Percentiles rank a stretch among this genome's conserved stretches.
phyloP scores from a whole-genome alignment of 2,113 vertebrate species.

The Calidris pugnax region DNA sequence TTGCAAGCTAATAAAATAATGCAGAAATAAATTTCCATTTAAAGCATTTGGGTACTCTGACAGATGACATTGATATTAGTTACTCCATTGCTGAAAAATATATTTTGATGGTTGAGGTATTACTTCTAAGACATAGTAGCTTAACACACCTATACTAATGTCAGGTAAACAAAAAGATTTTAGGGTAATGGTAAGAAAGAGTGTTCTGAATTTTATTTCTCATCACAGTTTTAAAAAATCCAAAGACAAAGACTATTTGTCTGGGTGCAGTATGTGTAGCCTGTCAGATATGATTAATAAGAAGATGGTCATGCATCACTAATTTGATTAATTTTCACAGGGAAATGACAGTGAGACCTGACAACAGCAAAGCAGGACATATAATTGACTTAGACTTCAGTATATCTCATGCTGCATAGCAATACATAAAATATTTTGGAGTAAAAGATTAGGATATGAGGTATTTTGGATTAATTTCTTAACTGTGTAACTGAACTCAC shows the following conservation, averaged over 20 bases:
- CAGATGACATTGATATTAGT: neutral
- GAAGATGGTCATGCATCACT: neutral
- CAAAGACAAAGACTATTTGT: neutral
- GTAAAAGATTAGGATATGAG: neutral
- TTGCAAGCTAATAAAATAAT: neutral
- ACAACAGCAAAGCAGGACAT: neutral
- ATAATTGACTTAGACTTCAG: neutral
- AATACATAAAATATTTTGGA: neutral
- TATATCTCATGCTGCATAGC: neutral
- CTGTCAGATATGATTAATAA: neutral
- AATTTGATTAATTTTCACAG: neutral
- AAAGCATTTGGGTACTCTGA: neutral
- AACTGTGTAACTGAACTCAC: neutral
- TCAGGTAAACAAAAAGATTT: neutral
- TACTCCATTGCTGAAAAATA: neutral
- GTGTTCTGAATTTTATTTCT: neutral
- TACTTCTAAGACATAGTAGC: neutral
- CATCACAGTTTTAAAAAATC: neutral
- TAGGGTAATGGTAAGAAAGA: neutral
- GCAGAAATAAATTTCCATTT: neutral
- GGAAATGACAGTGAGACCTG: neutral
- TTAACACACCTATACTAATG: neutral
- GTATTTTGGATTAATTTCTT: neutral
- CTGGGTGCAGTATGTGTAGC: neutral
- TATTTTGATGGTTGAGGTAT: neutral